Evolutionary conservation across 2,888 invertebrate genomes (phyloP).

Genomic region (Molorchus minor): DNA sequence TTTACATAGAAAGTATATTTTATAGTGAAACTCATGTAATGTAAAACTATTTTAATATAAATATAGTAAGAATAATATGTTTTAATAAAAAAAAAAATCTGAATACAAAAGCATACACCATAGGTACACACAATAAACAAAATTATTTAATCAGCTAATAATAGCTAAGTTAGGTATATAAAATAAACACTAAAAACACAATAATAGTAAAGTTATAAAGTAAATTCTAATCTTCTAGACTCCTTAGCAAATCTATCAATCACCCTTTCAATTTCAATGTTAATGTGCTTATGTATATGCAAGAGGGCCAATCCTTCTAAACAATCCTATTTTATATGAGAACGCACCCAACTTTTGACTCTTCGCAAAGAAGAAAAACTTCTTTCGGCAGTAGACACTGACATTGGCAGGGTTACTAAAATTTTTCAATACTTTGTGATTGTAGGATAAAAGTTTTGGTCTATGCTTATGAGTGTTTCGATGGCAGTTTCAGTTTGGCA

Average conservation of each 20-base stretch:
- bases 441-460: neutral
- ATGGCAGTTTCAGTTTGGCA: slow-evolving; percentile 1
- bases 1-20: too few species aligned
- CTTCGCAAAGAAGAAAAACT: slow-evolving; percentile 8
- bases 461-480: neutral
- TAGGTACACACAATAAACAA: too few species aligned
- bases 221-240: too few species aligned
- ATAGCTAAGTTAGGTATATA: too few species aligned
- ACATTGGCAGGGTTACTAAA: slow-evolving; percentile 13
- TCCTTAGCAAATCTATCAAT: neutral
- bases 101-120: too few species aligned
- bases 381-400: slow-evolving; percentile 24
- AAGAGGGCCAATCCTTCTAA: slow-evolving; percentile 14
- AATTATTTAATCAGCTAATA: too few species aligned
- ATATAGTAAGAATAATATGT: too few species aligned
- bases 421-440: slow-evolving; percentile 17
- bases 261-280: slow-evolving; percentile 7
- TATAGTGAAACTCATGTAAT: too few species aligned
- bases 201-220: too few species aligned
- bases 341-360: neutral
- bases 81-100: too few species aligned
- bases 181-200: too few species aligned
- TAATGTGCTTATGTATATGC: slow-evolving; percentile 17
- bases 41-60: too few species aligned
- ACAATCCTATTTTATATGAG: slow-evolving; percentile 14